Evolutionary conservation across 2,888 invertebrate species (phyloP), one percentile per base, ranked within the genome.

Genomic region (Reticulitermes lucifugus): DNA sequence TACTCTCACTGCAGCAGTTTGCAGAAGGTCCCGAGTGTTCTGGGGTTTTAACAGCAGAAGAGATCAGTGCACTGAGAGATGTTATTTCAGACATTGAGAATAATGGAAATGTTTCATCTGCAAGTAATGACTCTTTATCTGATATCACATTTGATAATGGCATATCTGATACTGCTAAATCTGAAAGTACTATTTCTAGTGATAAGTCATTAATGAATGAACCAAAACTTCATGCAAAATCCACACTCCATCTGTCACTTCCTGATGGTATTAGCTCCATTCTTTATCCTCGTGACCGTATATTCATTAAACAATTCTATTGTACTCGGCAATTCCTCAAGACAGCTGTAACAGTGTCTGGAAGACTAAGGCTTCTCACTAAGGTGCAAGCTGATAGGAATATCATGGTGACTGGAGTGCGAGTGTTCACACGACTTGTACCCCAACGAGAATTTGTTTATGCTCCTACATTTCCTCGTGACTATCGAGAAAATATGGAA

Each of bases 1-100:
- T 88, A 2, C 86, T 89, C 84, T 87, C 89, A 4, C 85, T 89
- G 75, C 89, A 90, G 83, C 92, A 93, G 84, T 90, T 93, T 73
- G 89, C 91, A 85, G 91, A 91, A 92, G 85, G 88, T 89, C 83
- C 88, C 87, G 81, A 80, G 22, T 51, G 59, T 7, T 87, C 86
- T 25, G 86, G 86, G 18, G 79, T 87, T 22, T 65, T 87, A 14
- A 84, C 84, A 22, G 10, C 82, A 55, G 85, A 86, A 18, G 87
- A 87, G 46, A 84, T 82, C 12, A 46, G 51, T 51, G 85, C 84
- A 6, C 18, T 86, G n/a, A 79, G 75, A 70, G 22, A 79, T 43
- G 85, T 79, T 29, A 79, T 83, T 18, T 51, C 35, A n/a, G 59
- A 41, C 70, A 29, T 80, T 55, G 80, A 86, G 83, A 83, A 73